Base-by-base conservation (phyloP, 2,888 invertebrate species). In the Apeira syringaria region DNA sequence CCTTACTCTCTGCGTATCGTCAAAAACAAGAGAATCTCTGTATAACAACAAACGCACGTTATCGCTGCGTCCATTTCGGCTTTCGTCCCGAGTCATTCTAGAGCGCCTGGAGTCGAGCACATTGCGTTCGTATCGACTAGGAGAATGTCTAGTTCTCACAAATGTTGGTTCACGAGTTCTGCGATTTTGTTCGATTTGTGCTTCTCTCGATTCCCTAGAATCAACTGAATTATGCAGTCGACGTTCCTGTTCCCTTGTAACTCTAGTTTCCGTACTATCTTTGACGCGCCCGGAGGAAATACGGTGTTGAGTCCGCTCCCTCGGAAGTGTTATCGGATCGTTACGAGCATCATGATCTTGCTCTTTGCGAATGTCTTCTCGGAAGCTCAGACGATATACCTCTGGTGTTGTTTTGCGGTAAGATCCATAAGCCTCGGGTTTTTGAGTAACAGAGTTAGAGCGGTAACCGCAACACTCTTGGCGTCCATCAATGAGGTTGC, bases 401-500 rank as follows among this genome's bases (percentile, higher is more conserved):
- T 50, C 40, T 17, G 27, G 12, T 11, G n/a, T 27, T 4, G 17
- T 33, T 40, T 50, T 50, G 11, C 24, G 46, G 13, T 30, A 32
- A 12, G 11, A 36, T 30, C 44, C 53, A 51, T 56, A 56, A 45
- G 64, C 46, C 31, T 64, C 64, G 18, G 65, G 58, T 45, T 76
- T 68, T 47, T 60, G 48, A 40, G 63, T 54, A 11, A 26, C 6
- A 8, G 39, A 28, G 30, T 28, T 39, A 50, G 63, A 50, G 10
- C 65, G 58, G 41, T 63, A 64, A 47, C 74, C 68, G 61, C 75
- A 79, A 59, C 80, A 75, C 70, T 72, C 65, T 56, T 72, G 64
- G 68, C 78, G 74, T 68, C 87, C 88, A 87, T 89, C 75, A 79
- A 86, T 68, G 62, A 78, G 63, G 53, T 66, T 75, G 54, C 64